Evolutionary conservation across 2,797 vertebrate species (phyloP).

Genomic region (Cercopithecus mitis): DNA sequence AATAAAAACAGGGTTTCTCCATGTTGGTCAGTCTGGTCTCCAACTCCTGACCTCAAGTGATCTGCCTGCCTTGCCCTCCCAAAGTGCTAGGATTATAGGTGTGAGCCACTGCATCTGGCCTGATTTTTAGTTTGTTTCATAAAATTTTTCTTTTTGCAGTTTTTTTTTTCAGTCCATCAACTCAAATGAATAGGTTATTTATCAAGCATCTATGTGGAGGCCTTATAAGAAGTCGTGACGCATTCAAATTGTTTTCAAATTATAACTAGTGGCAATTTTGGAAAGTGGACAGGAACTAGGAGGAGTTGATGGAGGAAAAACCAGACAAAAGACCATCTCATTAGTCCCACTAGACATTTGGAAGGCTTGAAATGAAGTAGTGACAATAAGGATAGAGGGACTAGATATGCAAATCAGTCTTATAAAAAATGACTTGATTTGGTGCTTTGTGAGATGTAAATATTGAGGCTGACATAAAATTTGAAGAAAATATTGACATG

Average conservation of each 20-base stretch:
- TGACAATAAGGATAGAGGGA: background rate
- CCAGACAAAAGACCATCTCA: background rate
- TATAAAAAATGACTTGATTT: too few relatives aligned
- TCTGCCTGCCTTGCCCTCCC: too few relatives aligned
- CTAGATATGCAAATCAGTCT: background rate
- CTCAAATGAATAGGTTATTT: background rate
- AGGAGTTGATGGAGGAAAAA: background rate
- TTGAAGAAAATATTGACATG: too few relatives aligned
- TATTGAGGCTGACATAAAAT: too few relatives aligned
- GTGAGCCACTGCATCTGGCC: too few relatives aligned
- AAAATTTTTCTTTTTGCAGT: background rate
- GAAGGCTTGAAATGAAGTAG: background rate
- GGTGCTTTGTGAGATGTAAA: too few relatives aligned
- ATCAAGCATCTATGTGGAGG: background rate
- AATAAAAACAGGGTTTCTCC: too few relatives aligned
- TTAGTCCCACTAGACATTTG: background rate
- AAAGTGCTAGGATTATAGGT: too few relatives aligned
- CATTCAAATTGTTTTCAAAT: background rate
- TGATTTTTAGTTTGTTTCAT: background rate
- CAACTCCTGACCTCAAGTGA: too few relatives aligned
- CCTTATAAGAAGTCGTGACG: background rate
- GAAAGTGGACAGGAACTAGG: background rate
- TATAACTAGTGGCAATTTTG: background rate
- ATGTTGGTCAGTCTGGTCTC: too few relatives aligned
- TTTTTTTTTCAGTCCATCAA: background rate